Base-by-base conservation (phyloP, 1,140 invertebrate species). In the Lethocerus indicus region DNA sequence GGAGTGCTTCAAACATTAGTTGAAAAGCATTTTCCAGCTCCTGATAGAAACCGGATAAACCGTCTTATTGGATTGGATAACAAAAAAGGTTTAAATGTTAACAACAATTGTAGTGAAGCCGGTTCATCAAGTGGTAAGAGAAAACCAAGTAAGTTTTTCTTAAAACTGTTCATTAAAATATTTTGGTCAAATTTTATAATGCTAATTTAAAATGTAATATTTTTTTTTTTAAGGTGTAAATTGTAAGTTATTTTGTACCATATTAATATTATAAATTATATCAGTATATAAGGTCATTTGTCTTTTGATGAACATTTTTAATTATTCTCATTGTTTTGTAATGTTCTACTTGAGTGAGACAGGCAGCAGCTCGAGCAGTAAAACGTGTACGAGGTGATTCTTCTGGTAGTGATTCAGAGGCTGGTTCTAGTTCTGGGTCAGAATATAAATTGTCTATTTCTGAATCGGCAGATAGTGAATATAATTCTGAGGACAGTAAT, bases 21-120 rank as follows among this genome's bases (percentile, higher is more conserved):
- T 0, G 92, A 97, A 64, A 95, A 95, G 62, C 90, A 97, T 68
- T 98, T 98, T 63, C 93, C 93, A 5, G 90, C 89, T 2, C 88
- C 90, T 3, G 86, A 95, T 68, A 72, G 83, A 44, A 82, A 78
- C 64, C 75, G 89, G 52, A 88, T 91, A 48, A 79, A 84, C 57
- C 72, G 83, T 41, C 67, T 94, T 36, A 69, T 94, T 21, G 89
- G 87, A 1, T 61, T 90, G 20, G 82, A 81, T 57, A 56, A 48
- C 41, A 57, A 49, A 25, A 49, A 51, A 20, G 37, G 46, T 25
- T 27, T 41, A 18, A 18, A 35, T 29, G 64, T 66, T 9, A 61
- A 67, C 9, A 58, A 62, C 45, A 53, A 67, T 54, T 56, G 65
- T 60, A 64, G 64, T 1, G 67, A 71, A 21, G 71, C 71, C 29